A percentile compares a stretch with the other conserved stretches of the same genome.
Evolutionary conservation across 1,140 invertebrate species (phyloP).

Genomic region (Drosophila willistoni): DNA sequence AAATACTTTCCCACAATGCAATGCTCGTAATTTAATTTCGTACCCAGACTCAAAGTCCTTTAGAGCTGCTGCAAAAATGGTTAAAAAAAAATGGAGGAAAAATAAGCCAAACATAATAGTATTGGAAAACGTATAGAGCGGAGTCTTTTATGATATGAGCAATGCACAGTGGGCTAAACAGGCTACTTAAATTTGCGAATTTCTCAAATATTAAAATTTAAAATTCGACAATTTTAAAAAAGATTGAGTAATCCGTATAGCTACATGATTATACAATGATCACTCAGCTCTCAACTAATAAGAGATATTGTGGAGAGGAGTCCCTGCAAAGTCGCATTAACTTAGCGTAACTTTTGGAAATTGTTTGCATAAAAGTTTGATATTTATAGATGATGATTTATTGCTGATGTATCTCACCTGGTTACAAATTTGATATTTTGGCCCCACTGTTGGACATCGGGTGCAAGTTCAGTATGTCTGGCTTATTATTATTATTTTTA

Average conservation of each 20-base stretch:
- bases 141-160: conserved; percentile 1
- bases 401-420: background rate
- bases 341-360: too few species aligned
- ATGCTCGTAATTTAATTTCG: conserved; percentile 13
- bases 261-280: too few species aligned
- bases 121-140: background rate
- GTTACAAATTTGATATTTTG: background rate
- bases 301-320: too few species aligned
- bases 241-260: too few species aligned
- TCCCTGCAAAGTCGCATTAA: too few species aligned
- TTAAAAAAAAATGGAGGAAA: background rate
- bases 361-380: too few species aligned
- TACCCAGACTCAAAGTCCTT: conserved; percentile 3
- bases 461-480: conserved; percentile 7
- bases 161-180: background rate
- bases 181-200: too few species aligned
- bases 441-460: background rate
- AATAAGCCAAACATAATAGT: conserved; percentile 10
- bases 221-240: too few species aligned
- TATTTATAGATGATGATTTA: too few species aligned
- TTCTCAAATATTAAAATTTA: too few species aligned
- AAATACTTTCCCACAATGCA: conserved; percentile 16
- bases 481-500: conserved; percentile 69
- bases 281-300: too few species aligned
- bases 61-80: background rate